phyloP scores from a whole-genome alignment of 2,113 vertebrate species.

The Nipponia nippon region DNA sequence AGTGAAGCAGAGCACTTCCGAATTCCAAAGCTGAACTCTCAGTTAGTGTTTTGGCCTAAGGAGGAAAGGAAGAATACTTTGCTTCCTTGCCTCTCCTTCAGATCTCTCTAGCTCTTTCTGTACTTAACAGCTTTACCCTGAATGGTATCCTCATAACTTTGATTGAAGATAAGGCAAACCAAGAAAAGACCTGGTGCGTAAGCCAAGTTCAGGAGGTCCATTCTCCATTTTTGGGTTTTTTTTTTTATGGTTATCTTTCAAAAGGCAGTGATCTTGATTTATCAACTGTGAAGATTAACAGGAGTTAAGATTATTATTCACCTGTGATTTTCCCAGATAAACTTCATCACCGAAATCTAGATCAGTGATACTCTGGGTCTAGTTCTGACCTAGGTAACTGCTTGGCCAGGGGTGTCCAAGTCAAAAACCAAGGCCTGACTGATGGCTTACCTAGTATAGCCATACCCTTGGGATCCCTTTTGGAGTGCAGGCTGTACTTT shows the following conservation, averaged over 20 bases:
- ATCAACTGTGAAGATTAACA: background rate
- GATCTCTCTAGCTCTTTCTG: background rate
- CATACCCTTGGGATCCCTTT: background rate
- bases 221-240: background rate
- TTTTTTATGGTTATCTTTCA: background rate
- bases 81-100: background rate
- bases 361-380: background rate
- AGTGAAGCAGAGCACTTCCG: background rate
- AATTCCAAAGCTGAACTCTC: background rate
- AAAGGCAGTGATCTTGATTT: background rate
- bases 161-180: background rate
- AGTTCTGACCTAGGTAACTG: background rate
- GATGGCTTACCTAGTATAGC: background rate
- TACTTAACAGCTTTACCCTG: background rate
- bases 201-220: background rate
- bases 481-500: background rate
- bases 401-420: background rate
- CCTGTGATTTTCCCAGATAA: background rate
- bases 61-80: background rate
- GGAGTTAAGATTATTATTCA: background rate
- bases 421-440: background rate
- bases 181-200: background rate
- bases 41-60: background rate
- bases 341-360: background rate
- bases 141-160: background rate